phyloP scores from a whole-genome alignment of 1,140 invertebrate species.

The Formica exsecta region DNA sequence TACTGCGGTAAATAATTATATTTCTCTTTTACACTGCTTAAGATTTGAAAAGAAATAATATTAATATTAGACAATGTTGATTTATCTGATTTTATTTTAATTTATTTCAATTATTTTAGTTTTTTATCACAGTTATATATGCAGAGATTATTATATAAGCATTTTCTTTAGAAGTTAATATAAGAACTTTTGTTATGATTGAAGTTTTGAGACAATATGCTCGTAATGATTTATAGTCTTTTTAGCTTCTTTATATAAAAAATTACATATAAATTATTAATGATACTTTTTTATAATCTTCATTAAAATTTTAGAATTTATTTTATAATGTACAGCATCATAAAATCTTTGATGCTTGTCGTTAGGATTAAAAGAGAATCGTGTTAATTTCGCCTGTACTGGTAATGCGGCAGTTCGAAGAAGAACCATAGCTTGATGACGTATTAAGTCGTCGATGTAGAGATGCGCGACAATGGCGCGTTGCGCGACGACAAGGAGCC shows the following conservation, averaged over 20 bases:
- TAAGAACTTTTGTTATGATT: not conserved
- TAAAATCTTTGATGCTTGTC: not conserved
- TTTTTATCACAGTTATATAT: not conserved
- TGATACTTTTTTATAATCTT: slow-evolving; percentile 10
- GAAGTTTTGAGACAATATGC: not conserved
- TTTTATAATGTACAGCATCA: not conserved
- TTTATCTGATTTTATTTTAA: not conserved
- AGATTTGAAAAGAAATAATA: not conserved
- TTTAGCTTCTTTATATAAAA: not conserved
- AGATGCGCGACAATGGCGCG: slow-evolving; percentile 58
- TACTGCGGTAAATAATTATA: not conserved
- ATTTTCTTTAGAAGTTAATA: not conserved
- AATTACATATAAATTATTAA: slow-evolving; percentile 35
- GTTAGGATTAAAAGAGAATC: too few relatives aligned
- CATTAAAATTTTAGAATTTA: slow-evolving; percentile 4
- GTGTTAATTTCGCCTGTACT: slow-evolving; percentile 17
- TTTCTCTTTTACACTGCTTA: not conserved
- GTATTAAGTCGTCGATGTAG: slow-evolving; percentile 65
- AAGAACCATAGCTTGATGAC: slow-evolving; percentile 41
- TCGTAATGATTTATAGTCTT: slow-evolving; percentile 27
- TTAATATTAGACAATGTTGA: not conserved
- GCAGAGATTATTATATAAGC: not conserved
- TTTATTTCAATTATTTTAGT: not conserved
- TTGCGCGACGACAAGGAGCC: slow-evolving; percentile 69
- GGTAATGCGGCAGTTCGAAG: not conserved